Conservation (phyloP, 2,888 invertebrate species). For the Venusia cambrica region DNA sequence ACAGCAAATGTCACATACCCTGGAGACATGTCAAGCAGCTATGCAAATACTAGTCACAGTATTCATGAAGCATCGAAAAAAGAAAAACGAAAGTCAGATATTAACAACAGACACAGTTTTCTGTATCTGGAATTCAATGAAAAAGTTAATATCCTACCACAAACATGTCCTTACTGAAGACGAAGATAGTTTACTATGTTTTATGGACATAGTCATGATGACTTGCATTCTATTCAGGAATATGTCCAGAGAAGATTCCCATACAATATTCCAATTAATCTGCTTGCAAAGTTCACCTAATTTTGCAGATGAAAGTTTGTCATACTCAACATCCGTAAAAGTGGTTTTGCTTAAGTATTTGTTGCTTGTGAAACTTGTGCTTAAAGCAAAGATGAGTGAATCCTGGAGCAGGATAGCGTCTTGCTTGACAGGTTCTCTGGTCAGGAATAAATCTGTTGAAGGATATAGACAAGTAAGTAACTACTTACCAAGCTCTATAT, state of each 20-base stretch:
- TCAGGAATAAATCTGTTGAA: constrained; percentile 40
- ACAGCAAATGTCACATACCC: constrained; percentile 46
- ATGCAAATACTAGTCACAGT: constrained; percentile 51
- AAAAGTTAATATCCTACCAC: constrained; percentile 42
- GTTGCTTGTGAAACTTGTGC: constrained; percentile 39
- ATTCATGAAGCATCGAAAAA: constrained; percentile 30
- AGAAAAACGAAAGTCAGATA: constrained; percentile 20
- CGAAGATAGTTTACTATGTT: constrained; percentile 30
- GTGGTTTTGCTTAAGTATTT: constrained; percentile 48
- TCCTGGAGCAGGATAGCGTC: constrained; percentile 42
- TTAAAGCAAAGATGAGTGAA: constrained; percentile 41
- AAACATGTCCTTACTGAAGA: constrained; percentile 39
- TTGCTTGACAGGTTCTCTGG: constrained; percentile 37
- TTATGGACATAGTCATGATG: constrained; percentile 47
- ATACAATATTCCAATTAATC: constrained; percentile 43
- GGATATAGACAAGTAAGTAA: constrained; percentile 42
- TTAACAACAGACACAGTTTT: constrained; percentile 33
- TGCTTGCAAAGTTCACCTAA: constrained; percentile 44
- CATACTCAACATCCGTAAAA: constrained; percentile 38
- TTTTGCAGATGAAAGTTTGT: constrained; percentile 38
- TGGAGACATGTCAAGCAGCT: constrained; percentile 47
- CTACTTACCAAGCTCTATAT: no score
- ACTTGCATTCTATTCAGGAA: constrained; percentile 38
- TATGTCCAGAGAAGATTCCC: constrained; percentile 37
- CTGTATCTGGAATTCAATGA: constrained; percentile 40